Base-by-base conservation (phyloP, 2,797 vertebrate genomes). In the Enteromius argenteus region DNA sequence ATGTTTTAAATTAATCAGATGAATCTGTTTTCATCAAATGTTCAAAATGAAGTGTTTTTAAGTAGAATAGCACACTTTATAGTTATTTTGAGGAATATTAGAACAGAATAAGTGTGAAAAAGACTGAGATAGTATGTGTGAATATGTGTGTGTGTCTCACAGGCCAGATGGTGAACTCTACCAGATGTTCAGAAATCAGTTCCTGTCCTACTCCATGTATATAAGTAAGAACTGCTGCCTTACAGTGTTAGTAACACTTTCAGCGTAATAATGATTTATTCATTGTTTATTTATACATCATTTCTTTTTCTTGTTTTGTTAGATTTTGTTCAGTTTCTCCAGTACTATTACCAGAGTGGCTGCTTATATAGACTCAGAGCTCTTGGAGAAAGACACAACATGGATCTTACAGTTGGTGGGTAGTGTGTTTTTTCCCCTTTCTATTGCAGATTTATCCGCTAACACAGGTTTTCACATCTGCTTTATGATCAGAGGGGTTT, bases 331-430 rank as follows among this genome's bases (percentile, higher is more conserved):
- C 98, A 99, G 95, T 99, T 99, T 79, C 95, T 99, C 0, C 98
- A 99, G 93, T 99, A 98, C 88, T 99, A 99, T 88, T 99, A 99
- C 83, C 98, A 99, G 93, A 99, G 98, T 0, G 98, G 98, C 80
- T 98, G 97, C 81, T 89, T 99, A 88, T 99, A 99, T 91, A 91
- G 98, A 90, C 96, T 99, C 49, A 89, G 97, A 71, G 96, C 98
- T 0, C 92, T 99, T 88, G 98, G 98, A 0, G 97, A 99, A 84
- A 93, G 97, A 90, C 98, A 99, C 91, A 99, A 95, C 91, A 99
- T 99, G 98, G 98, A 99, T 53, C 94, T 99, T 21, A 99, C 98
- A 0, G 98, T 99, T 64, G 98, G 98, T 99, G 88, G 94, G 97
- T 69, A 62, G n/a, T 53, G 10, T 71, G 44, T 68, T 46, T 39